Percentiles rank a stretch among this genome's conserved stretches.
These are phyloP conservation scores for Nansenia antarctica DNA, from an alignment of 2,113 vertebrate genomes.

Conservation along the genomic window DNA sequence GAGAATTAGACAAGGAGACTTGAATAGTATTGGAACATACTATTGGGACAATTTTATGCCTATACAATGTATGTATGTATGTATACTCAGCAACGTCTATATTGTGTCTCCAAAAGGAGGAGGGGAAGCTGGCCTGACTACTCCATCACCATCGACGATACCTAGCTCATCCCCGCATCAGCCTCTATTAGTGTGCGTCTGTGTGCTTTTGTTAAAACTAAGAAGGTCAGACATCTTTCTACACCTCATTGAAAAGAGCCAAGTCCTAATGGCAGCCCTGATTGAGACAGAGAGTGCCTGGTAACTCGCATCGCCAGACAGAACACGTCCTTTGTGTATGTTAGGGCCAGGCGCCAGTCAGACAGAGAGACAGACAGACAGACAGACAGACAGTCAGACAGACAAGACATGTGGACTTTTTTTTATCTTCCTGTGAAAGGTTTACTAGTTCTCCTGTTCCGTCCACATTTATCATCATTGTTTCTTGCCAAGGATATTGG, in stretches of 20 bases:
- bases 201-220: conserved; percentile 39
- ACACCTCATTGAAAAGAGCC: conserved; percentile 26
- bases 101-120: background rate
- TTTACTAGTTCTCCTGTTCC: conserved; percentile 37
- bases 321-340: conserved; percentile 64
- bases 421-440: conserved; percentile 8
- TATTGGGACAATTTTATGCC: no score
- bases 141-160: background rate
- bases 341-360: conserved; percentile 34
- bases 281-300: conserved; percentile 33
- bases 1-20: no score
- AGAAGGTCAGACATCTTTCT: conserved; percentile 57
- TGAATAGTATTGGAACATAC: no score
- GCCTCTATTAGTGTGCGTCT: conserved; percentile 21
- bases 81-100: background rate
- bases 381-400: conserved; percentile 18
- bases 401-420: background rate
- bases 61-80: no score
- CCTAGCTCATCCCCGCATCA: conserved; percentile 19
- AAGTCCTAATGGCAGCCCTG: conserved; percentile 20
- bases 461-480: conserved; percentile 50
- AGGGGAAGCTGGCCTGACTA: background rate
- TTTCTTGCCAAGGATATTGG: conserved; percentile 29
- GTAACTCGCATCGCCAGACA: conserved; percentile 50
- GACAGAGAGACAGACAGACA: conserved; percentile 36